Base-by-base conservation (phyloP, 2,113 vertebrate species). In the Halcyon malimbica region DNA sequence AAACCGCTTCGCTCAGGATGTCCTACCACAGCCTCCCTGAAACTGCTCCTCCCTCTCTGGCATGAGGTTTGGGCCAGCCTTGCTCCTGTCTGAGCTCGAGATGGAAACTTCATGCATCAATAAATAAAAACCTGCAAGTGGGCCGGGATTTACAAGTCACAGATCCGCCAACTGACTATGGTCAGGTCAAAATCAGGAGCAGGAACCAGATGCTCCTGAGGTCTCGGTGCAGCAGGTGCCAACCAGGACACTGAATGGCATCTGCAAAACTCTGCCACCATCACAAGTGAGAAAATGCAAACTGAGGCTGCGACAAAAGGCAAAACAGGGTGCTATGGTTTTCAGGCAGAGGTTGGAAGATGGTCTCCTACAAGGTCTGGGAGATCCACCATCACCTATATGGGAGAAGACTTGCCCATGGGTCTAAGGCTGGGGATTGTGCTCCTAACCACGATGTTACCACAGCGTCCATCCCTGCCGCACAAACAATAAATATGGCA, bases 121-220 rank as follows among this genome's bases (percentile, higher is more conserved):
- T 6, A 4, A 25, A 10, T 21, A 83, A 67, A 39, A 13, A 21
- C n/a, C n/a, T 23, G 15, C 14, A 37, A 7, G 15, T 25, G 60
- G 15, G 57, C 25, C 26, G 39, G 10, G 5, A 26, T 28, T 41
- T 51, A 48, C 15, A 57, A 13, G 53, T 53, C 81, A 73, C 8
- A 82, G n/a, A 87, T 12, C 63, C 1, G 1, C 44, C 18, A 69
- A 69, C 39, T 42, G 74, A 63, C 17, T 37, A 23, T 1, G 1
- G 37, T 18, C 35, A 33, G 46, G 37, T 12, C 3, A 0, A 71
- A 71, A 65, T 1, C 13, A 33, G 57, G 28, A 70, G 50, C 26
- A 77, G 64, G 37, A 42, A 35, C 25, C 25, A 41, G 68, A 35
- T 0, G 1, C 33, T n/a, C 28, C 23, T 0, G 1, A 33, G 8